These are phyloP conservation scores for Standfussiana lucernea DNA, from an alignment of 2,888 invertebrate genomes.

Conservation along the genomic window DNA sequence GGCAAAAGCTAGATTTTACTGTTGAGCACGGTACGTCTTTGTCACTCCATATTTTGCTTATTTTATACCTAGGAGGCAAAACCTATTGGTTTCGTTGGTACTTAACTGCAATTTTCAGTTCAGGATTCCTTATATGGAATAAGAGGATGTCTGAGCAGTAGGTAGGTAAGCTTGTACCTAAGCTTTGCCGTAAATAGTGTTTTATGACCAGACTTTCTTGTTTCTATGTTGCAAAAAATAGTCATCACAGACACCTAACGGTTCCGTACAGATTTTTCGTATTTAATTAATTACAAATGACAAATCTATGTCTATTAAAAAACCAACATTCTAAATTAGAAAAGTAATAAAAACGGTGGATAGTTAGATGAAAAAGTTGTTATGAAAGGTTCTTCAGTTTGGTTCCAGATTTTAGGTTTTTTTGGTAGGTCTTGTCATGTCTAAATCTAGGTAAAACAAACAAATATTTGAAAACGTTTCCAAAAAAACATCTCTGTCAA, in stretches of 20 bases:
- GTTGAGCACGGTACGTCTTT: neutral
- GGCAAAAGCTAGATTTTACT: neutral
- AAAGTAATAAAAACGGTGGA: neutral
- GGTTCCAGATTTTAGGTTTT: neutral
- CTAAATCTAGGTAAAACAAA: neutral
- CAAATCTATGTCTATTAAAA: neutral
- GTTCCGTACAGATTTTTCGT: constrained; percentile 49
- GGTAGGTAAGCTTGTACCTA: constrained; percentile 9
- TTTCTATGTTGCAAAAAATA: constrained; percentile 57
- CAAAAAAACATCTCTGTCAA: neutral
- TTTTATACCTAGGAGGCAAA: neutral
- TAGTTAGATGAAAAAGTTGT: neutral
- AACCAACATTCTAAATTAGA: constrained; percentile 3
- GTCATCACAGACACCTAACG: constrained; percentile 54
- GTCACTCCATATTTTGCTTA: neutral
- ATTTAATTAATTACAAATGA: constrained; percentile 9
- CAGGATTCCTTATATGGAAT: constrained; percentile 47
- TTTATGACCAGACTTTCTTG: constrained; percentile 54
- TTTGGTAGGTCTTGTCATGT: neutral
- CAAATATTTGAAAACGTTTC: too few species aligned
- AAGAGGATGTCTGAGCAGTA: constrained; percentile 15
- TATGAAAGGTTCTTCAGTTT: neutral
- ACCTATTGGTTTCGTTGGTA: neutral
- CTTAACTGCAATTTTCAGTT: constrained; percentile 59
- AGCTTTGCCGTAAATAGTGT: constrained; percentile 42